These are phyloP conservation scores for Tachina lurida DNA, from an alignment of 2,888 invertebrate genomes.

Conservation along the genomic window DNA sequence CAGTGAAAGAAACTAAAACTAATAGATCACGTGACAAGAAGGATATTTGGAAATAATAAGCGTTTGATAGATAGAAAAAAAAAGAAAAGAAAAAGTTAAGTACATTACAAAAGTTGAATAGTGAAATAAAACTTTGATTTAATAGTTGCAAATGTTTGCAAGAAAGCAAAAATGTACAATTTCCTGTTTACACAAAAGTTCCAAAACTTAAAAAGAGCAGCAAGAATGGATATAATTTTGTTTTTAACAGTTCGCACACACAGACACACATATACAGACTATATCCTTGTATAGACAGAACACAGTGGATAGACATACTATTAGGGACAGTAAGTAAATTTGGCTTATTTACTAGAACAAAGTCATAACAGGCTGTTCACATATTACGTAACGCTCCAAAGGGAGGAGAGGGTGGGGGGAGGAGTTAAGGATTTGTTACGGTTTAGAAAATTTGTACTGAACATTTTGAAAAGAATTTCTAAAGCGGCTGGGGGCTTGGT, in stretches of 20 bases:
- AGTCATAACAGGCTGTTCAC: too few relatives aligned
- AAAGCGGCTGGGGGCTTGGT: too few relatives aligned
- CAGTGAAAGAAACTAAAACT: conserved; percentile 35
- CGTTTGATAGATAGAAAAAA: conserved; percentile 63
- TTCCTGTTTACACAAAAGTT: conserved; percentile 64
- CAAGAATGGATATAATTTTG: conserved; percentile 33
- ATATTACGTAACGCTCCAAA: too few relatives aligned
- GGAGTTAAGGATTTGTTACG: too few relatives aligned
- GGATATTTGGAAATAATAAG: conserved; percentile 58
- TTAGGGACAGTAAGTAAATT: neutral
- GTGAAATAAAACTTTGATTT: conserved; percentile 46
- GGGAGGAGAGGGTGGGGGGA: too few relatives aligned
- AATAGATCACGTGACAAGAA: conserved; percentile 70
- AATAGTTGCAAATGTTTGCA: conserved; percentile 41
- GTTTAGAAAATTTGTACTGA: too few relatives aligned
- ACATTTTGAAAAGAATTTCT: too few relatives aligned
- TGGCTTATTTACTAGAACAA: neutral
- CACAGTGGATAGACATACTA: neutral
- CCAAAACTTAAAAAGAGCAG: conserved; percentile 22
- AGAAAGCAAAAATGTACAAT: conserved; percentile 64
- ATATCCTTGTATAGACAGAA: neutral
- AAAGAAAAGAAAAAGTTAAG: conserved; percentile 17
- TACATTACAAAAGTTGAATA: conserved; percentile 41
- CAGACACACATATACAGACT: neutral
- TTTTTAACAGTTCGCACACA: conserved; percentile 24